A percentile compares a stretch with the other conserved stretches of the same genome.
Evolutionary conservation across 2,888 invertebrate genomes (phyloP).

Genomic region (Leucophora obtusa): DNA sequence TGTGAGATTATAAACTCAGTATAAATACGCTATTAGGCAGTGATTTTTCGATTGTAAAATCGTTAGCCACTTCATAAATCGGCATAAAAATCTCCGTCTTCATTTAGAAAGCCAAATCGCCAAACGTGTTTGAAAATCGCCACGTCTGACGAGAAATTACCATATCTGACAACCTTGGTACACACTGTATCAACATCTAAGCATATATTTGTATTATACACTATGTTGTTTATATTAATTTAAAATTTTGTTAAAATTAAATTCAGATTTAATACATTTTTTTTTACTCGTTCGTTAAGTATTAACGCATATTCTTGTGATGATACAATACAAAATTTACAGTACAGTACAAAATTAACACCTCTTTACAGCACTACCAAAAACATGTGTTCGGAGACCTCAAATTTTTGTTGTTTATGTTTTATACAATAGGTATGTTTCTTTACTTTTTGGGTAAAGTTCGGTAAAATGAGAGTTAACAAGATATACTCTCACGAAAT

Average conservation of each 20-base stretch:
- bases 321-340: conserved; percentile 6
- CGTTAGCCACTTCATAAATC: too few species aligned
- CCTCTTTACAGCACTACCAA: background rate
- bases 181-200: conserved; percentile 21
- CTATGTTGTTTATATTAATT: conserved; percentile 51
- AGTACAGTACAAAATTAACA: background rate
- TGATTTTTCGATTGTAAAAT: too few species aligned
- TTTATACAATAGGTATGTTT: conserved; percentile 41
- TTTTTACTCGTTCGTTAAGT: conserved; percentile 5
- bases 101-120: too few species aligned
- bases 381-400: background rate
- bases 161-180: too few species aligned
- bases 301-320: conserved; percentile 28
- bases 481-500: too few species aligned
- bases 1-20: too few species aligned
- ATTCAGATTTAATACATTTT: conserved; percentile 36
- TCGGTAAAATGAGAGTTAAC: too few species aligned
- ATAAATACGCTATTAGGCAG: too few species aligned
- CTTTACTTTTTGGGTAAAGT: too few species aligned
- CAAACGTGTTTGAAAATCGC: too few species aligned
- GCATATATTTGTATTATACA: conserved; percentile 44
- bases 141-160: too few species aligned
- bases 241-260: conserved; percentile 31
- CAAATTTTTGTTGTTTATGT: conserved; percentile 7
- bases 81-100: too few species aligned